These are phyloP conservation scores for Sander lucioperca DNA, from an alignment of 2,113 vertebrate species.

Conservation along the genomic window DNA sequence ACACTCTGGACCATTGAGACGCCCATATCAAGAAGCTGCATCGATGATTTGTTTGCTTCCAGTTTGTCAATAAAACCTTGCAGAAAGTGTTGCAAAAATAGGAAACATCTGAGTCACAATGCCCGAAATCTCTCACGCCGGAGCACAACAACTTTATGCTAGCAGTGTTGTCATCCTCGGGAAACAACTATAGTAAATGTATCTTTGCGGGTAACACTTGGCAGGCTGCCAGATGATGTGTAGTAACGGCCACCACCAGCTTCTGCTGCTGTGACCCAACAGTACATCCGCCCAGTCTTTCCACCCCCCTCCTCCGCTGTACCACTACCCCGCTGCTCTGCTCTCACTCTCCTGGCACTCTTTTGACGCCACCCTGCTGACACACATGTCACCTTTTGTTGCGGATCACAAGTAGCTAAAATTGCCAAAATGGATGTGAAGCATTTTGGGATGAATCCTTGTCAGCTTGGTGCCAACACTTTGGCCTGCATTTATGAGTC, in stretches of 20 bases:
- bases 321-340: conserved; percentile 1
- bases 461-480: conserved; percentile 38
- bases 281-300: neutral
- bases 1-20: neutral
- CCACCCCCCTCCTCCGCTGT: neutral
- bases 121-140: neutral
- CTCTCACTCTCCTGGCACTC: conserved; percentile 12
- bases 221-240: conserved; percentile 14
- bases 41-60: neutral
- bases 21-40: neutral
- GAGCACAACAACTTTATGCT: neutral
- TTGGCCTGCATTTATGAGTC: conserved; percentile 45
- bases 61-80: neutral
- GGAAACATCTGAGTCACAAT: neutral
- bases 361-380: conserved; percentile 9
- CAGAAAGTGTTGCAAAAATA: neutral
- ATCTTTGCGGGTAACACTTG: conserved; percentile 18
- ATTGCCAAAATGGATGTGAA: conserved; percentile 45
- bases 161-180: neutral
- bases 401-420: conserved; percentile 36
- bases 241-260: conserved; percentile 2
- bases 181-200: conserved; percentile 2
- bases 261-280: conserved; percentile 17
- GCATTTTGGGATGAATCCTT: conserved; percentile 11
- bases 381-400: conserved; percentile 45